Evolutionary conservation across 2,888 invertebrate species (phyloP).

Genomic region (Anoplius nigerrimus): DNA sequence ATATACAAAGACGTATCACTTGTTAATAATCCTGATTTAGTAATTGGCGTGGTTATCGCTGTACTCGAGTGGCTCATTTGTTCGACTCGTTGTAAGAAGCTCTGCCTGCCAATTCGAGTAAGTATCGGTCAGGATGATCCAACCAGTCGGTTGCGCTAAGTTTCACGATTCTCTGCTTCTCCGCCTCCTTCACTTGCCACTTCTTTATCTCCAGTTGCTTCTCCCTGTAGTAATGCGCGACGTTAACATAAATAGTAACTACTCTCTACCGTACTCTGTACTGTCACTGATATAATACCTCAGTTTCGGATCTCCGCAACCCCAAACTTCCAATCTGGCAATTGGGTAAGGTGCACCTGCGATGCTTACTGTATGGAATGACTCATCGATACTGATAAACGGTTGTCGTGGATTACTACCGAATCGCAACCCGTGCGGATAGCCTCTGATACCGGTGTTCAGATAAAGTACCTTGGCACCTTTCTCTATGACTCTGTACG

Average conservation of each 20-base stretch:
- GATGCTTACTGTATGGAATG: conserved; percentile 68
- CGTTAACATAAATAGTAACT: conserved; percentile 1
- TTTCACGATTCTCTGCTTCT: conserved; percentile 90
- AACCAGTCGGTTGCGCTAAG: conserved; percentile 94
- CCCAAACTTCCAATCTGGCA: conserved; percentile 83
- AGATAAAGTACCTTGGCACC: conserved; percentile 89
- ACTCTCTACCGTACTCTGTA: neutral
- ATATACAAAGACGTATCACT: conserved; percentile 47
- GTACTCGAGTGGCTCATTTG: conserved; percentile 70
- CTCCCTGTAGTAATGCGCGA: conserved; percentile 79
- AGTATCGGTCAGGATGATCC: conserved; percentile 95
- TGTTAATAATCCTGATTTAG: conserved; percentile 30
- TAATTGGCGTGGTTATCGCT: neutral
- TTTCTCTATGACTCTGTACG: conserved; percentile 79
- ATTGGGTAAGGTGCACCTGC: conserved; percentile 76
- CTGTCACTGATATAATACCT: conserved; percentile 72
- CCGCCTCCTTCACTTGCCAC: conserved; percentile 93
- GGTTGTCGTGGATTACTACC: conserved; percentile 88
- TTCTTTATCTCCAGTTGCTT: conserved; percentile 92
- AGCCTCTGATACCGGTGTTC: conserved; percentile 89
- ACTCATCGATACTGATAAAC: conserved; percentile 82
- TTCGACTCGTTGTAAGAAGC: conserved; percentile 86
- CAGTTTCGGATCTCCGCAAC: conserved; percentile 84
- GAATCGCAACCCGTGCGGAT: conserved; percentile 89
- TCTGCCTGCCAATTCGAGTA: conserved; percentile 90